phyloP scores from a whole-genome alignment of 1,140 invertebrate species.

The Teleopsis dalmanni region DNA sequence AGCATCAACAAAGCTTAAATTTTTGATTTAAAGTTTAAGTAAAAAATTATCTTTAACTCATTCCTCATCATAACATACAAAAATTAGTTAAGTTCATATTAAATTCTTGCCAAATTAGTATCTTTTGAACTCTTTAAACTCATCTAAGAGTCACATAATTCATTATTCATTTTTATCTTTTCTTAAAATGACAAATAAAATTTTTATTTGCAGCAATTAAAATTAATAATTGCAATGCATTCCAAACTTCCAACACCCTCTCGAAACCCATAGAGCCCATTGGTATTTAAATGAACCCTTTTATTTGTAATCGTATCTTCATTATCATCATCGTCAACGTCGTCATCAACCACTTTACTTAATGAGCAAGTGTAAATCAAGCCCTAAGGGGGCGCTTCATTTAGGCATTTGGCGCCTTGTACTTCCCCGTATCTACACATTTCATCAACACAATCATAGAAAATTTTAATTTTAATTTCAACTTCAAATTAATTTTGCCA shows the following conservation, averaged over 20 bases:
- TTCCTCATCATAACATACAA: too few species aligned
- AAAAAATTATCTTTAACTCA: too few species aligned
- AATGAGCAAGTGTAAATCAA: slow-evolving; percentile 8
- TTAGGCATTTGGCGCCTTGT: neutral
- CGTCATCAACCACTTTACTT: neutral
- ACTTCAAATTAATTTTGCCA: slow-evolving; percentile 6
- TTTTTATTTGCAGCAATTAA: neutral
- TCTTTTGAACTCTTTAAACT: too few species aligned
- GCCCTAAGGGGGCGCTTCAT: neutral
- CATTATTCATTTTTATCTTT: too few species aligned
- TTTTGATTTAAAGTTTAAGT: too few species aligned
- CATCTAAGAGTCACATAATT: too few species aligned
- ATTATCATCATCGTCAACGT: too few species aligned
- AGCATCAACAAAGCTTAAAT: too few species aligned
- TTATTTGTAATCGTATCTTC: neutral
- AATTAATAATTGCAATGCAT: neutral
- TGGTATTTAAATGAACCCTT: neutral
- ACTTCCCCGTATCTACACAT: slow-evolving; percentile 7
- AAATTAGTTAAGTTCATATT: too few species aligned
- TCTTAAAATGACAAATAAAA: neutral
- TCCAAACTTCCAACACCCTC: neutral
- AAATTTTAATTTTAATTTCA: slow-evolving; percentile 9
- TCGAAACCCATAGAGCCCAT: neutral
- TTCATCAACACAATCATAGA: slow-evolving; percentile 7
- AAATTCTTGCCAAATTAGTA: too few species aligned